Base-by-base conservation (phyloP, 2,113 vertebrate species). In the Callorhinus ursinus region DNA sequence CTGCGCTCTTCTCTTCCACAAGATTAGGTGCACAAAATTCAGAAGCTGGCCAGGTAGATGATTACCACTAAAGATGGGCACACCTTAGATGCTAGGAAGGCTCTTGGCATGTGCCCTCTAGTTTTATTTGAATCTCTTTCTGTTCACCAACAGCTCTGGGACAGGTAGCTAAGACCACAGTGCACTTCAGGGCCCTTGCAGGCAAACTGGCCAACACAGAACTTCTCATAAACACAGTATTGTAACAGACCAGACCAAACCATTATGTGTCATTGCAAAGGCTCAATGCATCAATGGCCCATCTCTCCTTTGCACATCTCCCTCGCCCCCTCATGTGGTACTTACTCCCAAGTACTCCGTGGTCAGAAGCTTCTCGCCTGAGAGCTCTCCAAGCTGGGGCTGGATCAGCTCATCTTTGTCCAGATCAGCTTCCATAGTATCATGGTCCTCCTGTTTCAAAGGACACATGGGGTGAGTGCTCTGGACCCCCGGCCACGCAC, bases 271-370 rank as follows among this genome's bases (percentile, higher is more conserved):
- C n/a, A 19, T 1, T 57, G 42, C n/a, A 74, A 53, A 77, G 1
- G 0, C 28, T 61, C 77, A 15, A 1, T 5, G 22, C 9, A 31
- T 18, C 86, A 8, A 1, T 0, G 5, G 61, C 16, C 15, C 69
- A 4, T 4, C 33, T 26, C 21, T 21, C 51, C 71, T 33, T 31
- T 28, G 22, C 14, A 4, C 7, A 16, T 28, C 10, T 51, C 39
- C 63, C 42, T 42, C 1, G 57, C 36, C 39, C 39, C 72, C 2
- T 21, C 9, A 7, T 7, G 19, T 12, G 19, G 59, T 82, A 98
- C 99, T 98, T 98, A 99, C 99, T 83, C 99, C 99, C 81, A 99
- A 97, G 97, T 99, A 99, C 95, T 99, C 99, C 0, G 99, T 99
- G 69, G 99, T 99, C 93, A 99, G 99, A 79, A 99, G 99, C 90